Evolutionary conservation across 2,888 invertebrate species (phyloP), one percentile per base, ranked within the genome.

Genomic region (Blera fallax): DNA sequence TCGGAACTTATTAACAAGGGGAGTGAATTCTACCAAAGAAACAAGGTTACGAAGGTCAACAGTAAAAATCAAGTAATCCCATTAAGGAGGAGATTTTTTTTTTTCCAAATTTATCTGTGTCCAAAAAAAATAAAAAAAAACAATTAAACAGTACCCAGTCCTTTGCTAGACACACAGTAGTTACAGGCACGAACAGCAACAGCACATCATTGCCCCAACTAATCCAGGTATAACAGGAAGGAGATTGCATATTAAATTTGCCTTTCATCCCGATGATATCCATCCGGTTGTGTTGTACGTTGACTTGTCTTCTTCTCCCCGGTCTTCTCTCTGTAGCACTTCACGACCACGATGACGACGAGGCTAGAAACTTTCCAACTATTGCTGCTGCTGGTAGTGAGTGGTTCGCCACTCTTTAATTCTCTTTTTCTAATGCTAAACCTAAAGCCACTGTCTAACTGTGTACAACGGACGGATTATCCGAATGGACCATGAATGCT

Each of bases 191-290:
- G 5, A 14, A 37, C 32, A 14, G 50, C 32, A 37, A 29, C 54
- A 45, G n/a, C 56, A 76, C 34, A 50, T 54, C 43, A 76, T 34
- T 79, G 72, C 45, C 52, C 50, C 48, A 64, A 32, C 65, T 72
- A 54, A 73, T 60, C 37, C 77, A 79, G 67, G 83, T 62, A 74
- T 43, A 84, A 70, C 84, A 84, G 84, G 84, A 84, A 80, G 74
- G 74, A 80, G 84, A 84, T 74, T 76, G 84, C 70, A 80, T 80
- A 84, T 84, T 80, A 80, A 80, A 84, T 84, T 84, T 80, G 70
- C 84, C 74, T 84, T 84, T 80, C 84, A 80, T 80, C 80, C 74
- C 74, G 58, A 80, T 84, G 74, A 80, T 80, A 79, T 84, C 79
- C 79, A 84, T 83, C 83, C 83, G 83, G 83, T 82, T 60, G 70